These are phyloP conservation scores for Biston stratarius DNA, from an alignment of 2,888 invertebrate genomes.

Conservation along the genomic window DNA sequence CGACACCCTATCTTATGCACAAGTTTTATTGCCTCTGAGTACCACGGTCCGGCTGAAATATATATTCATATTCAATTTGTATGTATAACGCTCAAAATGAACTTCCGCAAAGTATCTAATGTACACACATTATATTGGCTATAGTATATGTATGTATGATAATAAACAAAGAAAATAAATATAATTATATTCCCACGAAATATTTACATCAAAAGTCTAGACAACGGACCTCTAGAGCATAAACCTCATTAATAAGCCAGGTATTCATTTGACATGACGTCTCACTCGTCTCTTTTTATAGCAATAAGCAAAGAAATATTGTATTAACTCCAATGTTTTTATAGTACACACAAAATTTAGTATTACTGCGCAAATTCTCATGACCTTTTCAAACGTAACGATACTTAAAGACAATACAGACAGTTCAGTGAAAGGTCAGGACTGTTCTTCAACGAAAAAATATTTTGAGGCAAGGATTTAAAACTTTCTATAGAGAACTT, in stretches of 20 bases:
- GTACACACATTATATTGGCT: no score
- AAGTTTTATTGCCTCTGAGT: no score
- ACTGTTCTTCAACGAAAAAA: background rate
- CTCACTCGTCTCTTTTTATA: background rate
- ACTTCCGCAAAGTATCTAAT: no score
- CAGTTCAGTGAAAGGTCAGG: constrained; percentile 3
- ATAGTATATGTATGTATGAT: no score
- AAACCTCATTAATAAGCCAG: constrained; percentile 9
- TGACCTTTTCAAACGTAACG: constrained; percentile 10
- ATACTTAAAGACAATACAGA: constrained; percentile 8
- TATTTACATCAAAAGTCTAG: constrained; percentile 9
- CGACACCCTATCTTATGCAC: no score
- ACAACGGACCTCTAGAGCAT: constrained; percentile 11
- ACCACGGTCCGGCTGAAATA: no score
- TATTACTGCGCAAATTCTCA: constrained; percentile 1
- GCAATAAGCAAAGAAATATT: constrained; percentile 3
- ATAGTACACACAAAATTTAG: background rate
- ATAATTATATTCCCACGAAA: constrained; percentile 1
- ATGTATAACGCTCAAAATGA: no score
- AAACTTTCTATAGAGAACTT: background rate
- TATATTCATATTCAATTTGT: no score
- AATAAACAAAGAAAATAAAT: background rate
- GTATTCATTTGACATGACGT: constrained; percentile 14
- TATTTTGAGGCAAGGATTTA: background rate
- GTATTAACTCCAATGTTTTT: constrained; percentile 7